Conservation (phyloP, 1,140 invertebrate species). For the Pectinophora gossypiella region DNA sequence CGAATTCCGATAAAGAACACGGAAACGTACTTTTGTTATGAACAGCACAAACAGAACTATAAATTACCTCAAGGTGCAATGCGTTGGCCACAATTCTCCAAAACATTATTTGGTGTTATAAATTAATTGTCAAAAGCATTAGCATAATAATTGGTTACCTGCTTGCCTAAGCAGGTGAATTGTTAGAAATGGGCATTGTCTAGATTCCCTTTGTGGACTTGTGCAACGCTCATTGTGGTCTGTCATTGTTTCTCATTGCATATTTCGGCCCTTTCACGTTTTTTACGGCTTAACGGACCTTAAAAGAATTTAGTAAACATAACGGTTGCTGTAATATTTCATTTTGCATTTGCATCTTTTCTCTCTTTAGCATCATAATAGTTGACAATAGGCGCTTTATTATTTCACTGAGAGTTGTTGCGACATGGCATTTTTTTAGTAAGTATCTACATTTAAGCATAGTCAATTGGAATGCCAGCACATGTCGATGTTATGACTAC, state of each 20-base stretch:
- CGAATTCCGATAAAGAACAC: constrained; percentile 59
- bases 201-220: constrained; percentile 45
- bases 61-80: constrained; percentile 70
- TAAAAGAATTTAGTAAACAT: constrained; percentile 65
- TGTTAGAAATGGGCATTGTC: constrained; percentile 40
- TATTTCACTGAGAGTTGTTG: constrained; percentile 13
- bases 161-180: constrained; percentile 51
- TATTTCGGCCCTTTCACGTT: constrained; percentile 31
- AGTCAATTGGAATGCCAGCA: constrained; percentile 25
- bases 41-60: constrained; percentile 58
- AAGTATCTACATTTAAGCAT: constrained; percentile 15
- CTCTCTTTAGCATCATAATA: constrained; percentile 43
- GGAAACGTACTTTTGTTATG: constrained; percentile 70
- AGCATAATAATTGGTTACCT: constrained; percentile 70
- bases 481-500: constrained; percentile 35
- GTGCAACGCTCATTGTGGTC: constrained; percentile 46
- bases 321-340: constrained; percentile 40
- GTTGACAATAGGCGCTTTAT: constrained; percentile 26
- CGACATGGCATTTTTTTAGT: constrained; percentile 17
- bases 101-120: constrained; percentile 51
- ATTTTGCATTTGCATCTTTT: constrained; percentile 51
- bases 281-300: constrained; percentile 59
- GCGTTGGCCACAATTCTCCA: constrained; percentile 62
- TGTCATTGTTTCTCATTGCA: constrained; percentile 25
- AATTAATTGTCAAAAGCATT: constrained; percentile 54